Conservation (phyloP, 2,113 vertebrate genomes). For the Pomatorhinus ruficollis region DNA sequence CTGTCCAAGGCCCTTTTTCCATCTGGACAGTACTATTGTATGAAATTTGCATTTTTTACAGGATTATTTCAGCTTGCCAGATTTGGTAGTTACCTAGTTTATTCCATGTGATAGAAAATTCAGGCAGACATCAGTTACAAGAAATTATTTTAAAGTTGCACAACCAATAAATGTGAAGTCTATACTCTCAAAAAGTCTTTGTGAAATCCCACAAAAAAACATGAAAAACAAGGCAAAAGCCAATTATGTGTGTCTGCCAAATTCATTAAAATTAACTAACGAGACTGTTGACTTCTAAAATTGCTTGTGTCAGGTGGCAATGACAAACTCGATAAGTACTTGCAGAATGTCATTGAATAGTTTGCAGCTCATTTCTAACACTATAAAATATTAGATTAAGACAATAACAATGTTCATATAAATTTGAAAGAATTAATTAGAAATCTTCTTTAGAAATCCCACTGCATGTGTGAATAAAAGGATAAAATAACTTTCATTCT, state of each 20-base stretch:
- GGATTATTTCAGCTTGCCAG: not conserved
- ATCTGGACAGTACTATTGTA: not conserved
- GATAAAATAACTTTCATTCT: not conserved
- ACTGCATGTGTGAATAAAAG: not conserved
- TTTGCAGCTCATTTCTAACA: not conserved
- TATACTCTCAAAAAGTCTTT: not conserved
- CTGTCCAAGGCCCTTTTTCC: not conserved
- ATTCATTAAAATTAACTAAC: slow-evolving; percentile 31
- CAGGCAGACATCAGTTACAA: not conserved
- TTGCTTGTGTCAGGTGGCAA: not conserved
- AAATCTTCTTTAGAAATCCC: not conserved
- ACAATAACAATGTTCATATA: not conserved
- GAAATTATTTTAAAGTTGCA: not conserved
- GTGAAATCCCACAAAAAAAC: not conserved
- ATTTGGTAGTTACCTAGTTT: not conserved
- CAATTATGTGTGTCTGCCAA: not conserved
- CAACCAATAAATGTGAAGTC: not conserved
- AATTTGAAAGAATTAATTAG: not conserved
- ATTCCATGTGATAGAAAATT: not conserved
- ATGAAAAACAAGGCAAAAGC: not conserved
- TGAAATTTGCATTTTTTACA: not conserved
- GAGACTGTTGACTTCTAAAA: slow-evolving; percentile 23
- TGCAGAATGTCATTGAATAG: not conserved
- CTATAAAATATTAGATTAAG: not conserved
- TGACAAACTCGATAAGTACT: slow-evolving; percentile 10